These are phyloP conservation scores for Halcyon senegalensis DNA, from an alignment of 2,113 vertebrate species.

Conservation along the genomic window DNA sequence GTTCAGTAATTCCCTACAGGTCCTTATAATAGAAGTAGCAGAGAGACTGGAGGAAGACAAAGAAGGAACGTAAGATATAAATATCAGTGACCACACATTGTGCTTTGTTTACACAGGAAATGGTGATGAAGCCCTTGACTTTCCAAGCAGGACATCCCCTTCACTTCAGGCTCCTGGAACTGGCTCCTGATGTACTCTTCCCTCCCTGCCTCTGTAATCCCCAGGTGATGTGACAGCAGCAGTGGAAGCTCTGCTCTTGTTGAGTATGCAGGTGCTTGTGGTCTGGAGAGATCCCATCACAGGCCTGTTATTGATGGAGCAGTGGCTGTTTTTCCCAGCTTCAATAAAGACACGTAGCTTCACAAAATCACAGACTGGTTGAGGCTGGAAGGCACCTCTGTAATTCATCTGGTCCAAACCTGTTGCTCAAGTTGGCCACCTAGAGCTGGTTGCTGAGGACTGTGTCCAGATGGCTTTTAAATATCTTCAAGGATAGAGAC, in stretches of 20 bases:
- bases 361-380: neutral
- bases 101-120: neutral
- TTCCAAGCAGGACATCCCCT: accelerated
- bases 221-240: neutral
- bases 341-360: neutral
- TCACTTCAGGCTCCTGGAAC: neutral
- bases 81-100: neutral
- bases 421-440: neutral
- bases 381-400: neutral
- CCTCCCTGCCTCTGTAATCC: accelerated
- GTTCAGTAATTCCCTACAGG: neutral
- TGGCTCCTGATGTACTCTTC: accelerated
- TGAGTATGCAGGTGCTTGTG: neutral
- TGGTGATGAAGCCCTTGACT: neutral
- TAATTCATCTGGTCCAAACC: accelerated
- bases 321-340: neutral
- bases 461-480: neutral
- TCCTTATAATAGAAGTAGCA: neutral
- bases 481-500: neutral
- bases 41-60: neutral
- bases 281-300: neutral
- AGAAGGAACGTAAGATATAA: neutral
- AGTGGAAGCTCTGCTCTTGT: neutral
- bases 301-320: neutral
- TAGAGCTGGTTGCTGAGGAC: neutral